Evolutionary conservation across 1,140 invertebrate genomes (phyloP), one percentile per base, ranked within the genome.

Genomic region (Lordiphosa collinella): DNA sequence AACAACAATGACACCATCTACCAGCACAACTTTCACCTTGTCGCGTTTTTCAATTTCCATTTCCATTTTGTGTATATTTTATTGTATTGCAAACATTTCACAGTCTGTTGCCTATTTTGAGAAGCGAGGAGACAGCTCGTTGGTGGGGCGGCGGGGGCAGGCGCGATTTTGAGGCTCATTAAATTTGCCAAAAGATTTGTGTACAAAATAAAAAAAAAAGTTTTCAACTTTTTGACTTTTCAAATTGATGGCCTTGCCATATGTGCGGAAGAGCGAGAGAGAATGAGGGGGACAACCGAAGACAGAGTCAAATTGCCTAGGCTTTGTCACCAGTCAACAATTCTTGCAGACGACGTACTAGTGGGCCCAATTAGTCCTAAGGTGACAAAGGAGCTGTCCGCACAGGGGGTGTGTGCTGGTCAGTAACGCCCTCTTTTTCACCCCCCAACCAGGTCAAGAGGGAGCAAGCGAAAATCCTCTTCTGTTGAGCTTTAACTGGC

Each of bases 31-130:
- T 71, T 75, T 75, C 61, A 80, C 71, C 71, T 82, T 80, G 70
- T 80, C 75, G 72, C 65, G 48, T 82, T 82, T 80, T 80, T 76
- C 82, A 80, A 82, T 80, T 80, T 79, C 52, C 67, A 34, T 11
- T 31, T 74, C n/a, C 11, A 53, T 56, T 34, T 9, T 41, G 29
- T 35, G 32, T 14, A 29, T 29, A 29, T 29, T 55, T 58, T 66
- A 65, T 67, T 65, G 53, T 11, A 40, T 44, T 79, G 64, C 60
- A 70, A 82, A 75, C 59, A 70, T 75, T 67, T 82, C 54, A 68
- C 74, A 67, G 62, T 79, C 65, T 82, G 61, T 60, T 80, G 71
- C 53, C 71, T 64, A 61, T 56, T 61, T 75, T 57, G 43, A 56
- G 69, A 11, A n/a, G 36, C 11, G 18, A 1, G 9, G 11, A 31